Evolutionary conservation across 2,113 vertebrate species (phyloP).

Genomic region (Progne subis): DNA sequence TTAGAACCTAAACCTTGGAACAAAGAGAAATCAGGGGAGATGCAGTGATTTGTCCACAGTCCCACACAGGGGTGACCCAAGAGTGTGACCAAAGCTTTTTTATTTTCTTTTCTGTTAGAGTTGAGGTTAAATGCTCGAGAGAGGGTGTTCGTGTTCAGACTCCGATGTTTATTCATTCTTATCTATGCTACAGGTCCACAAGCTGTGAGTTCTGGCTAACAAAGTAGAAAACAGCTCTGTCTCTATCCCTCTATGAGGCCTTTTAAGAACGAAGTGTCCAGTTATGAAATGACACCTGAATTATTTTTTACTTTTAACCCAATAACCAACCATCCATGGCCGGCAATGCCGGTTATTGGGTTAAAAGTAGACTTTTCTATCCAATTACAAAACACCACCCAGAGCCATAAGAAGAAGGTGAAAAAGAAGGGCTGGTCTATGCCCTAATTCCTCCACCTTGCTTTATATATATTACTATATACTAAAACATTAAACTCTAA

Average conservation of each 20-base stretch:
- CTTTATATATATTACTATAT: too few relatives aligned
- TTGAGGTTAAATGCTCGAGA: neutral
- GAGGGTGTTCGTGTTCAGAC: neutral
- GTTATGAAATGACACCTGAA: neutral
- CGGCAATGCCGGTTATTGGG: too few relatives aligned
- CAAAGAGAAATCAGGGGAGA: neutral
- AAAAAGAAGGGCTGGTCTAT: too few relatives aligned
- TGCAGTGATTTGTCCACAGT: accelerated
- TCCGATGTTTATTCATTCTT: neutral
- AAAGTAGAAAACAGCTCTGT: neutral
- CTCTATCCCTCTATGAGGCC: neutral
- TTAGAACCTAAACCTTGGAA: neutral
- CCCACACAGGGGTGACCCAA: neutral
- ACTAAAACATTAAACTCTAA: too few relatives aligned
- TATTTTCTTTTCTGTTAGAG: neutral
- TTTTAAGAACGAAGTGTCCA: neutral
- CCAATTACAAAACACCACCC: too few relatives aligned
- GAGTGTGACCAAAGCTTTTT: neutral
- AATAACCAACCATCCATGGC: neutral
- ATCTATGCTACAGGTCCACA: neutral
- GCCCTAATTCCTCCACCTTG: too few relatives aligned
- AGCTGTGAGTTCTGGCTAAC: neutral
- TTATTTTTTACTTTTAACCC: neutral
- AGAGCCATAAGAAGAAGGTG: too few relatives aligned
- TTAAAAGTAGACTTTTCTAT: too few relatives aligned